Base-by-base conservation (phyloP, 1,140 invertebrate genomes). In the Rhagoletis pomonella region DNA sequence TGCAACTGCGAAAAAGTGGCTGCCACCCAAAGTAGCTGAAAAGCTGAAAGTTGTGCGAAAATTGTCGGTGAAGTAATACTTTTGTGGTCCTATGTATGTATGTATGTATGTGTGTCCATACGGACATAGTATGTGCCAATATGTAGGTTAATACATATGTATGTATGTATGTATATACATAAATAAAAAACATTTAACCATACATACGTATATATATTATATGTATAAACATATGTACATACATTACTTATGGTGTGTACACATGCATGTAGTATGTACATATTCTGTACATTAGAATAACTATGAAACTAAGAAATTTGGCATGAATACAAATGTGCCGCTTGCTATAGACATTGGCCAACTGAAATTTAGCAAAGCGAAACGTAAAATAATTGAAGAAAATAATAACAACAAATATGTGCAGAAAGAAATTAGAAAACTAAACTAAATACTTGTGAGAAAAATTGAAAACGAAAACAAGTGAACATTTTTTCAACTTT, bases 361-460 rank as follows among this genome's bases (percentile, higher is more conserved):
- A 14, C 50, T n/a, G 73, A 81, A 81, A 81, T 4, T 55, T 55
- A 81, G 73, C 73, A 81, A 81, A 55, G 47, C 73, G 47, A 47
- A 81, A 55, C 73, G 64, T 65, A 67, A 64, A 65, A 65, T 86
- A 65, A 65, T 67, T 62, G 85, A 50, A 86, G 10, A 86, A 64
- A 86, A 62, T 39, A 60, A 81, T n/a, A 87, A 77, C 3, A 86
- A 19, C 44, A 86, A 47, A 47, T 29, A 87, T 64, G 42, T 12
- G 39, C 6, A 84, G 29, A 84, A 47, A 5, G 81, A 59, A 58
- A 87, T 58, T 55, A 50, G 73, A 81, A 50, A 81, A 81, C 73
- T 81, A 81, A 58, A 81, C 73, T 81, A 81, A 81, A 87, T 87
- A 62, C 77, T 84, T 87, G 77, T n/a, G 69, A 87, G 69, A 87